These are phyloP conservation scores for Gambusia affinis DNA, from an alignment of 2,113 vertebrate genomes.

Conservation along the genomic window DNA sequence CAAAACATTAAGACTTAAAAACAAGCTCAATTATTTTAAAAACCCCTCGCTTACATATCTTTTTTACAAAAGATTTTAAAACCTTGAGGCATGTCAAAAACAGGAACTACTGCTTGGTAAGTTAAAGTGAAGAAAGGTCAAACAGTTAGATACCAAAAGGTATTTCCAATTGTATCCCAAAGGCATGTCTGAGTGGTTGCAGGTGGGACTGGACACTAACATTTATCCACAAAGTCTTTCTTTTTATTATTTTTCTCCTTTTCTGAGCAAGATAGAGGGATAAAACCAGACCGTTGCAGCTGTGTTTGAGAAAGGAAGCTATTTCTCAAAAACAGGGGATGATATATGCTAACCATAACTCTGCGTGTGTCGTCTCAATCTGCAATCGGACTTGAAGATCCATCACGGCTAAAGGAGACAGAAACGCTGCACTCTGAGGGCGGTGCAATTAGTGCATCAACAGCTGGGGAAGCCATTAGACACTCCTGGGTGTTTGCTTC, in stretches of 20 bases:
- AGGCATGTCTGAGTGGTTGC: slow-evolving; percentile 44
- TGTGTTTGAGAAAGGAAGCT: slow-evolving; percentile 85
- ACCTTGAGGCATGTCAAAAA: slow-evolving; percentile 23
- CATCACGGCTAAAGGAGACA: slow-evolving; percentile 61
- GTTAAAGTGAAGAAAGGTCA: slow-evolving; percentile 30
- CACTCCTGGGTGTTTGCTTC: slow-evolving; percentile 49
- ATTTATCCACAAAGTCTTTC: slow-evolving; percentile 48
- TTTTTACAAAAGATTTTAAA: slow-evolving; percentile 21
- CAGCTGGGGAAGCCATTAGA: slow-evolving; percentile 78
- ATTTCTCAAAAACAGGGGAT: slow-evolving; percentile 70
- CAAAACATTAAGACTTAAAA: slow-evolving; percentile 4
- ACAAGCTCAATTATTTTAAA: slow-evolving; percentile 4
- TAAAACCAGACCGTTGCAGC: slow-evolving; percentile 70
- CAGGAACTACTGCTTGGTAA: slow-evolving; percentile 23
- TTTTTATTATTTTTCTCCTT: slow-evolving; percentile 17
- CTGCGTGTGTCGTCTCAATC: slow-evolving; percentile 49
- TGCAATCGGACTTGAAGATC: slow-evolving; percentile 60
- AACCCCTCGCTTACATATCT: slow-evolving; percentile 3
- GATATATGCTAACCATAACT: slow-evolving; percentile 68
- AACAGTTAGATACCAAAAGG: slow-evolving; percentile 34
- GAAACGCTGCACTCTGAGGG: slow-evolving; percentile 50
- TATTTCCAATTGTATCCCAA: slow-evolving; percentile 41
- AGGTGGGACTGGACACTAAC: slow-evolving; percentile 59
- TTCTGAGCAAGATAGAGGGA: slow-evolving; percentile 16
- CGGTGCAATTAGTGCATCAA: slow-evolving; percentile 70